Conservation (phyloP, 1,140 invertebrate genomes). For the Drosophila simulans region DNA sequence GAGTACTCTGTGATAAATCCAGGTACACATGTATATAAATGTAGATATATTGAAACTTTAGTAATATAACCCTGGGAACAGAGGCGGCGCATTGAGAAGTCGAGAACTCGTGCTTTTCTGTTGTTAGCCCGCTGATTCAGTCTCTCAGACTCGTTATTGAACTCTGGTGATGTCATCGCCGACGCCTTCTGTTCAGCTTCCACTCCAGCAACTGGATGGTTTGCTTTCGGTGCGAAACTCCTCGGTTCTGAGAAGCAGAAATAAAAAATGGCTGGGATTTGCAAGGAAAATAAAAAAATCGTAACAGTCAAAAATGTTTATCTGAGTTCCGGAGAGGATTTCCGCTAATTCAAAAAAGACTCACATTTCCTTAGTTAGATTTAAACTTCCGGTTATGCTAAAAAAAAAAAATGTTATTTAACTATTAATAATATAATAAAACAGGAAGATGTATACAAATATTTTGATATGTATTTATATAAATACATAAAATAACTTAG, state of each 20-base stretch:
- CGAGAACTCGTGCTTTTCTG: slow-evolving; percentile 15
- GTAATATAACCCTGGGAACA: slow-evolving; percentile 17
- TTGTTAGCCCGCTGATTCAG: neutral
- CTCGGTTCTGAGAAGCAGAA: slow-evolving; percentile 1
- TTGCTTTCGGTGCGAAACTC: slow-evolving; percentile 5
- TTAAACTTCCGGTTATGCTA: too few species aligned
- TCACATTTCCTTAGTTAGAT: too few species aligned
- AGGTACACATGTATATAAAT: neutral
- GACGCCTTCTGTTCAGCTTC: slow-evolving; percentile 33
- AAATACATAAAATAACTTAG: too few species aligned
- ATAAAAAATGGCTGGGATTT: neutral
- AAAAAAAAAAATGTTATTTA: too few species aligned
- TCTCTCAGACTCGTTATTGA: slow-evolving; percentile 6
- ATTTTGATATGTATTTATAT: too few species aligned
- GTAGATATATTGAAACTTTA: too few species aligned
- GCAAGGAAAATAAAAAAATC: too few species aligned
- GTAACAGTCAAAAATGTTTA: too few species aligned
- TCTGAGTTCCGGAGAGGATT: too few species aligned
- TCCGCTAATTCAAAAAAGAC: too few species aligned
- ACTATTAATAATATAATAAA: too few species aligned
- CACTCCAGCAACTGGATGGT: slow-evolving; percentile 14
- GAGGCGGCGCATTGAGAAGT: slow-evolving; percentile 5
- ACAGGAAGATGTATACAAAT: too few species aligned
- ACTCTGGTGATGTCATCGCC: slow-evolving; percentile 40
- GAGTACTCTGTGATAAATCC: neutral